These are phyloP conservation scores for Riparia riparia DNA, from an alignment of 2,113 vertebrate genomes.

Conservation along the genomic window DNA sequence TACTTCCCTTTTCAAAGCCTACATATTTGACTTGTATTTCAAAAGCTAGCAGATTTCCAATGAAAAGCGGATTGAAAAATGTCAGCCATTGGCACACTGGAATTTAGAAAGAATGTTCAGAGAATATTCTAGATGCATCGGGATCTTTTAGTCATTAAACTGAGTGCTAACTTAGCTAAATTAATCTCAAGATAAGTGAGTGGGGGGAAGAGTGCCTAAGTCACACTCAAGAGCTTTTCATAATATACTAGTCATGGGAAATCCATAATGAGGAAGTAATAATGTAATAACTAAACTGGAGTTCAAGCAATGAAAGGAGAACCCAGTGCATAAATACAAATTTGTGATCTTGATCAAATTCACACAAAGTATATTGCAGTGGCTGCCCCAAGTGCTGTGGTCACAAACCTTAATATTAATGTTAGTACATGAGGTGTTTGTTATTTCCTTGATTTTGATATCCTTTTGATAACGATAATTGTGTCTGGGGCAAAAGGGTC, in stretches of 20 bases:
- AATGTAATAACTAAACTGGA: background rate
- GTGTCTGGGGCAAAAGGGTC: background rate
- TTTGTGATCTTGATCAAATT: background rate
- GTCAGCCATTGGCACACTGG: background rate
- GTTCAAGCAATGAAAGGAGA: background rate
- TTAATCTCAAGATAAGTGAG: background rate
- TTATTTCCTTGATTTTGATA: background rate
- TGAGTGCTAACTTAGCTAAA: background rate
- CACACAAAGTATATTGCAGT: background rate
- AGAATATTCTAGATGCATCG: background rate
- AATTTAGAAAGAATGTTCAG: background rate
- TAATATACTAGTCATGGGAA: background rate
- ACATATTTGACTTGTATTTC: background rate
- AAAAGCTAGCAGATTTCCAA: background rate
- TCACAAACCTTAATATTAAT: background rate
- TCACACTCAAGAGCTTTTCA: background rate
- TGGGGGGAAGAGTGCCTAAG: background rate
- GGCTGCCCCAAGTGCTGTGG: background rate
- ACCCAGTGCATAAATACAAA: background rate
- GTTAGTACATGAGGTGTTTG: background rate
- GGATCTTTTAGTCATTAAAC: background rate
- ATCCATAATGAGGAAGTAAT: background rate
- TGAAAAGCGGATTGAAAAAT: background rate
- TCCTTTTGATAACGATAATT: background rate
- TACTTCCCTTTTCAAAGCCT: background rate